These are phyloP conservation scores for Ptilorrhoa leucosticta DNA, from an alignment of 2,113 vertebrate genomes.

Conservation along the genomic window DNA sequence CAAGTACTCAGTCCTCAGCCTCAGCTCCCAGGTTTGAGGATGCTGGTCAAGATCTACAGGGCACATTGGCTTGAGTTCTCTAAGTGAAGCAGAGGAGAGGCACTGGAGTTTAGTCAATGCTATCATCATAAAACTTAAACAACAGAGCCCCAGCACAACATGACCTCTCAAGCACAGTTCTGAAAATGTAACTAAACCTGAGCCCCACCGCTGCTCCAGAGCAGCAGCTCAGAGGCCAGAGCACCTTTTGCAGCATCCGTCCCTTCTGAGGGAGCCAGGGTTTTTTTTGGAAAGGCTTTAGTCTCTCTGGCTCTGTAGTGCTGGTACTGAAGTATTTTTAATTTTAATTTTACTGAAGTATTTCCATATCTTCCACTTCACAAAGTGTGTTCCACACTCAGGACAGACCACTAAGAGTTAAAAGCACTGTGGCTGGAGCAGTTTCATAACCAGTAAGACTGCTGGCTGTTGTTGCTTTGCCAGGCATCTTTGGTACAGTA, in stretches of 20 bases:
- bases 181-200: background rate
- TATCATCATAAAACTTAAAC: background rate
- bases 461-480: background rate
- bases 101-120: background rate
- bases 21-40: background rate
- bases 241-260: background rate
- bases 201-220: background rate
- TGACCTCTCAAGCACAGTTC: rapidly evolving
- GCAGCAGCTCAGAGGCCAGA: background rate
- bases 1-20: background rate
- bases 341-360: background rate
- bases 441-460: background rate
- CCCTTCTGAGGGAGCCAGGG: background rate
- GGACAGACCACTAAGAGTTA: background rate
- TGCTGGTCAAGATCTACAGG: background rate
- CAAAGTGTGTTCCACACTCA: background rate
- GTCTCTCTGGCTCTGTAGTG: background rate
- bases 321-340: no score
- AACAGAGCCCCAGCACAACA: background rate
- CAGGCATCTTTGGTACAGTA: background rate
- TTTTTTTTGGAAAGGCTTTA: background rate
- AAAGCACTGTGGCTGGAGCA: background rate
- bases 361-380: background rate
- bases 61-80: background rate
- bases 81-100: background rate